phyloP scores from a whole-genome alignment of 2,113 vertebrate species.

The Anarhynchus alexandrinus region DNA sequence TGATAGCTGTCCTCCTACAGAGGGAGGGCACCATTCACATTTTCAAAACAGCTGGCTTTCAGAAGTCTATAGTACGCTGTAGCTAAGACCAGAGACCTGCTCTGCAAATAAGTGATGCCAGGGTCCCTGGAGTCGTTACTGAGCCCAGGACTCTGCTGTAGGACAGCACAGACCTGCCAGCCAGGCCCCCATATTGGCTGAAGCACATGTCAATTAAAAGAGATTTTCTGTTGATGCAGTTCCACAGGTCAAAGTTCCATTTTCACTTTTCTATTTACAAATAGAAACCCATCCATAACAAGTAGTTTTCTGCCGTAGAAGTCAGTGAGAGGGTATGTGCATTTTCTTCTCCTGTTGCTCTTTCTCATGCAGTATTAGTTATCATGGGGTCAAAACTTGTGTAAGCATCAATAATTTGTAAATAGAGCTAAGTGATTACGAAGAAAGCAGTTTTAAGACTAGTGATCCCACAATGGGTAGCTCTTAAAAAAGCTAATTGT shows the following conservation, averaged over 20 bases:
- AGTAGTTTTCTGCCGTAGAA: fast-evolving
- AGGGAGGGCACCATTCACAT: neutral
- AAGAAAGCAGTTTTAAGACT: neutral
- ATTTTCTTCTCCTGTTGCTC: neutral
- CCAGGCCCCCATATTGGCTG: neutral
- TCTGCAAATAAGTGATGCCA: neutral
- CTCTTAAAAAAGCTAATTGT: neutral
- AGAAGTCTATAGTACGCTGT: fast-evolving
- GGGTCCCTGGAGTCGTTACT: neutral
- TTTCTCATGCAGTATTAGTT: neutral
- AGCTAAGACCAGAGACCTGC: neutral
- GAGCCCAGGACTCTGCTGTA: neutral
- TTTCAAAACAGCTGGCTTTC: neutral
- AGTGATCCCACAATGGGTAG: neutral
- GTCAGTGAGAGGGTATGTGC: fast-evolving
- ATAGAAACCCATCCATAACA: neutral
- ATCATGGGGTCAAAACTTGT: neutral
- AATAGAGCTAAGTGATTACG: neutral
- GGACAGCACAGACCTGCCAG: neutral
- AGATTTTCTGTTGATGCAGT: neutral
- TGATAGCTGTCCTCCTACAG: neutral
- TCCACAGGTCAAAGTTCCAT: neutral
- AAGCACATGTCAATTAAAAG: neutral
- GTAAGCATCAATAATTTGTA: neutral
- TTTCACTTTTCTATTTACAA: neutral